These are phyloP conservation scores for Zaprionus bogoriensis DNA, from an alignment of 2,888 invertebrate genomes.

Conservation along the genomic window DNA sequence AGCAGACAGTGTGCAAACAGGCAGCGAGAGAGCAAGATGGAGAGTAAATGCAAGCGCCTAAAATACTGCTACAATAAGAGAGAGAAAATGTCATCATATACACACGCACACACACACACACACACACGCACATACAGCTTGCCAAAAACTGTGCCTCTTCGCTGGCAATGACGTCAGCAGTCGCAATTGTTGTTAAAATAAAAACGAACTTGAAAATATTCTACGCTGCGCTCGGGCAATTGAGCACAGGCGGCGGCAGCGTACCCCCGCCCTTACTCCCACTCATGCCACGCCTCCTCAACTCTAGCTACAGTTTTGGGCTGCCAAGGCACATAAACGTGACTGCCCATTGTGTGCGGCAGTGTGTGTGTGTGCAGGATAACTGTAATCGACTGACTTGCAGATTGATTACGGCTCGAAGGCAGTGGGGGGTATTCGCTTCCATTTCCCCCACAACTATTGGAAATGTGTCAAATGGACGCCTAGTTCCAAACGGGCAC, in stretches of 20 bases:
- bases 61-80: conserved; percentile 25
- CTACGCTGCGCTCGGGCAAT: conserved; percentile 29
- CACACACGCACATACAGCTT: conserved; percentile 12
- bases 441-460: too few species aligned
- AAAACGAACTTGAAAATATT: conserved; percentile 24
- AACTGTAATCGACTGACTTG: conserved; percentile 24
- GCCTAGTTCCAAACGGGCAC: neutral
- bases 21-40: conserved; percentile 9
- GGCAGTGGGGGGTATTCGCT: too few species aligned
- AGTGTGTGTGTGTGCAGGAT: conserved; percentile 5
- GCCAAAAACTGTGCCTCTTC: conserved; percentile 17
- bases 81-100: conserved; percentile 33
- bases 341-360: conserved; percentile 16
- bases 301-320: conserved; percentile 17
- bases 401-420: conserved; percentile 26
- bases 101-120: conserved; percentile 39
- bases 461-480: conserved; percentile 59
- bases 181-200: conserved; percentile 46
- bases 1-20: too few species aligned
- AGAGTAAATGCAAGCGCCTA: conserved; percentile 33
- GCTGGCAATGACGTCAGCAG: conserved; percentile 51
- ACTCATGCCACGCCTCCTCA: neutral
- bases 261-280: neutral
- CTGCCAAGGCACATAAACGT: conserved; percentile 29
- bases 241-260: conserved; percentile 43